phyloP scores from a whole-genome alignment of 2,888 invertebrate species.

The Subacronicta megacephala region DNA sequence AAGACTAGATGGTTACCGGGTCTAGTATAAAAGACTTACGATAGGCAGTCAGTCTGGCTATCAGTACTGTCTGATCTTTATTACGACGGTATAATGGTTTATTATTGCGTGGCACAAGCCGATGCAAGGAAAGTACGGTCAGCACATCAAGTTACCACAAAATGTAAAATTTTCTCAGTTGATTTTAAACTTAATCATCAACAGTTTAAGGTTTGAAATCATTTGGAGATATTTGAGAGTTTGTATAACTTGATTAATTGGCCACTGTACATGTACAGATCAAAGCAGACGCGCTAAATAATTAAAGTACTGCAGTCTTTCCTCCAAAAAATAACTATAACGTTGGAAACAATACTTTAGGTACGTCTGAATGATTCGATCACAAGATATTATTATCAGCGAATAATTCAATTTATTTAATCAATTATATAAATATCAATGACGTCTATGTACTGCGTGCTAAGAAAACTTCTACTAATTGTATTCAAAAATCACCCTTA shows the following conservation, averaged over 20 bases:
- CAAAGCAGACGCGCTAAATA: constrained; percentile 9
- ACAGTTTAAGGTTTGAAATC: too few species aligned
- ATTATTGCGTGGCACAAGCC: too few species aligned
- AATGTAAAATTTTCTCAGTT: too few species aligned
- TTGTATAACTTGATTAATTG: too few species aligned
- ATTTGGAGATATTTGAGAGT: too few species aligned
- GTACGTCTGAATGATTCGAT: constrained; percentile 24
- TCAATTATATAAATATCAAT: constrained; percentile 2
- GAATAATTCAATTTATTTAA: background rate
- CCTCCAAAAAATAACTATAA: constrained; percentile 40
- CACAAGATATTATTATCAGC: constrained; percentile 20
- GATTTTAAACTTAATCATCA: too few species aligned
- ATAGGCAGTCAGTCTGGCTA: background rate
- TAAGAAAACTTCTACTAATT: background rate
- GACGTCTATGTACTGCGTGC: constrained; percentile 28
- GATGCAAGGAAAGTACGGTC: too few species aligned
- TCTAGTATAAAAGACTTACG: background rate
- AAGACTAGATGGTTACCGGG: too few species aligned
- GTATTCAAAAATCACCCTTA: background rate
- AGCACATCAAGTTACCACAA: too few species aligned
- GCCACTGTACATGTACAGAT: too few species aligned
- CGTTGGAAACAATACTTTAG: constrained; percentile 38
- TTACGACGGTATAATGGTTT: background rate
- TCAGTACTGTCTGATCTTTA: too few species aligned
- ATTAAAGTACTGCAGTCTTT: constrained; percentile 41